phyloP scores from a whole-genome alignment of 2,797 vertebrate genomes.

The Choloepus didactylus region DNA sequence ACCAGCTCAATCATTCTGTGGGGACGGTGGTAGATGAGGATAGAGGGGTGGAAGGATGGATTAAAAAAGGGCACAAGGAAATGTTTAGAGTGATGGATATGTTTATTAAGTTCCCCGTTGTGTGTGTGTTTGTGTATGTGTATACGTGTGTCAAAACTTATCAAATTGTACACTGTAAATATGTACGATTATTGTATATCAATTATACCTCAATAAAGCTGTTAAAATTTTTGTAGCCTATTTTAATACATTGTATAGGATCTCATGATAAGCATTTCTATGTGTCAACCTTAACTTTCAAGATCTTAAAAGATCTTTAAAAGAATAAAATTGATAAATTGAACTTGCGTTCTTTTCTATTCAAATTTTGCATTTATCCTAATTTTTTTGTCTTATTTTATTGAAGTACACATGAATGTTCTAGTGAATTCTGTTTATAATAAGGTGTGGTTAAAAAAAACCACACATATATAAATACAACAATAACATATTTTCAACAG shows the following conservation, averaged over 20 bases:
- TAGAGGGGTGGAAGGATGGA: not conserved
- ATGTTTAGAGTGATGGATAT: not conserved
- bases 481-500: not conserved
- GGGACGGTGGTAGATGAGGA: not conserved
- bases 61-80: not conserved
- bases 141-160: not conserved
- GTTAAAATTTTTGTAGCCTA: not conserved
- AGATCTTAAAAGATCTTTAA: too few species aligned
- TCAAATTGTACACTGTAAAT: not conserved
- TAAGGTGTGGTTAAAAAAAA: not conserved
- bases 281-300: not conserved
- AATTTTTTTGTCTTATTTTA: not conserved
- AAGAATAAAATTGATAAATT: too few species aligned
- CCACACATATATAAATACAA: not conserved
- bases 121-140: not conserved
- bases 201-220: not conserved
- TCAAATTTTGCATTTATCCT: slow-evolving; percentile 7
- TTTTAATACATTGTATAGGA: not conserved
- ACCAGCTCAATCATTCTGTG: not conserved
- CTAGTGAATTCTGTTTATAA: slow-evolving; percentile 33
- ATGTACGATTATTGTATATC: not conserved
- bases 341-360: not conserved
- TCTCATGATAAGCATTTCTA: not conserved
- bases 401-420: not conserved
- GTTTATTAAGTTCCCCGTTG: not conserved